Evolutionary conservation across 1,140 invertebrate species (phyloP).

Genomic region (Drosophila mojavensis): DNA sequence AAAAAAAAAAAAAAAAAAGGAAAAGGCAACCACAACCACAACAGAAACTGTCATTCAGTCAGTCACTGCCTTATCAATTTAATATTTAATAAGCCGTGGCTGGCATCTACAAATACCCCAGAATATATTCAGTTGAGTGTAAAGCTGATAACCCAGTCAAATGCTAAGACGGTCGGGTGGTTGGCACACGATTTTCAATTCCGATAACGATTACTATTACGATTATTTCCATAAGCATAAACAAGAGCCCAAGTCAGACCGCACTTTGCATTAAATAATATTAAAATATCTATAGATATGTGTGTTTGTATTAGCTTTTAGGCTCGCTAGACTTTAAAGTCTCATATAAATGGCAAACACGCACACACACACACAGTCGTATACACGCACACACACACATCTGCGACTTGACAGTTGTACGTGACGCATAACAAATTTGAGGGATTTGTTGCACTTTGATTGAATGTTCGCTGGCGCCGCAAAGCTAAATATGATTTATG

Average conservation of each 20-base stretch:
- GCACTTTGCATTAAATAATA: conserved; percentile 10
- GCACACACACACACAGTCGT: conserved; percentile 18
- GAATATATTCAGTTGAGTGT: conserved; percentile 78
- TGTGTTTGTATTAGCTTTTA: conserved; percentile 2
- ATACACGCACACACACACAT: conserved; percentile 23
- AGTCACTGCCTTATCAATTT: conserved; percentile 68
- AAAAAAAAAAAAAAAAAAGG: neutral
- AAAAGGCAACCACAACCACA: conserved; percentile 3
- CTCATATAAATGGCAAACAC: conserved; percentile 22
- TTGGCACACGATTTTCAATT: conserved; percentile 5
- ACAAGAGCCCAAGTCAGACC: conserved; percentile 16
- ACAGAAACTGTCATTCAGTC: conserved; percentile 13
- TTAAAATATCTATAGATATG: conserved; percentile 7
- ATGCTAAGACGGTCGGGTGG: neutral
- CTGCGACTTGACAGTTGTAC: conserved; percentile 62
- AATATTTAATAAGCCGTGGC: conserved; percentile 79
- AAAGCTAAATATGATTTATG: conserved; percentile 80
- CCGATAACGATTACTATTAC: conserved; percentile 41
- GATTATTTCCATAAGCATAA: conserved; percentile 30
- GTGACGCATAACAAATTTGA: conserved; percentile 80
- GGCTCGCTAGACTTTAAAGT: conserved; percentile 34
- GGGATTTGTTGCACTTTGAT: conserved; percentile 76
- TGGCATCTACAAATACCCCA: conserved; percentile 38
- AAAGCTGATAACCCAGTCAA: conserved; percentile 69
- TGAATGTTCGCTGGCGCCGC: conserved; percentile 65